A percentile compares a stretch with the other conserved stretches of the same genome.
phyloP scores from a whole-genome alignment of 2,113 vertebrate species.

The Ploceus nigricollis region DNA sequence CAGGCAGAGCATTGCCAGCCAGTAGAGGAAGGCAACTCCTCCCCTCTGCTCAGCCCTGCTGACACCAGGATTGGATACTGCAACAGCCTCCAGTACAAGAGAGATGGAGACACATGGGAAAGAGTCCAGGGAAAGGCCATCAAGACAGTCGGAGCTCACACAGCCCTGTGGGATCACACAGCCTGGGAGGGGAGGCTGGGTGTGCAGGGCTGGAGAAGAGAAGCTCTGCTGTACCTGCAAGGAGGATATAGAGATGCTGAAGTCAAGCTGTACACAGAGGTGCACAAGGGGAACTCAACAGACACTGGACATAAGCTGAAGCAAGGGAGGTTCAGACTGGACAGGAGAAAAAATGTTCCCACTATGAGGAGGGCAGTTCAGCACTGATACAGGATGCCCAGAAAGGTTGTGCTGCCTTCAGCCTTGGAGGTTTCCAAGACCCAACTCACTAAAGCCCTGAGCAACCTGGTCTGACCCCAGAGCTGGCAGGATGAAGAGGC shows the following conservation, averaged over 20 bases:
- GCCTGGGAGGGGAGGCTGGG: background rate
- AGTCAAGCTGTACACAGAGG: background rate
- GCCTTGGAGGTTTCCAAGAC: background rate
- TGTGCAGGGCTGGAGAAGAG: background rate
- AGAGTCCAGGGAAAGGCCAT: background rate
- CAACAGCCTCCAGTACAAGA: background rate
- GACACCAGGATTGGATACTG: background rate
- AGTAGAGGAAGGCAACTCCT: fast-evolving
- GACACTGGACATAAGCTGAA: background rate
- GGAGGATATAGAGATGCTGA: background rate
- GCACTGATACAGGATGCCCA: background rate
- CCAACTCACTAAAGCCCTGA: background rate
- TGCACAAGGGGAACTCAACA: background rate
- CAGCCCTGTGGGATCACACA: background rate
- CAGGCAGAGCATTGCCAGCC: background rate
- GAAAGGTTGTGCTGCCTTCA: background rate
- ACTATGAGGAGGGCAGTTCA: background rate
- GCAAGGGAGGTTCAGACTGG: background rate
- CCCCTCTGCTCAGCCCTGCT: background rate
- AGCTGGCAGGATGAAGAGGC: background rate
- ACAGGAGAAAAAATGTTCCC: background rate
- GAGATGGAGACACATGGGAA: background rate
- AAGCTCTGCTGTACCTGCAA: background rate
- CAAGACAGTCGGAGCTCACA: background rate
- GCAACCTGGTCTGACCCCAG: background rate